Evolutionary conservation across 2,797 vertebrate species (phyloP).

Genomic region (Peromyscus attwateri): DNA sequence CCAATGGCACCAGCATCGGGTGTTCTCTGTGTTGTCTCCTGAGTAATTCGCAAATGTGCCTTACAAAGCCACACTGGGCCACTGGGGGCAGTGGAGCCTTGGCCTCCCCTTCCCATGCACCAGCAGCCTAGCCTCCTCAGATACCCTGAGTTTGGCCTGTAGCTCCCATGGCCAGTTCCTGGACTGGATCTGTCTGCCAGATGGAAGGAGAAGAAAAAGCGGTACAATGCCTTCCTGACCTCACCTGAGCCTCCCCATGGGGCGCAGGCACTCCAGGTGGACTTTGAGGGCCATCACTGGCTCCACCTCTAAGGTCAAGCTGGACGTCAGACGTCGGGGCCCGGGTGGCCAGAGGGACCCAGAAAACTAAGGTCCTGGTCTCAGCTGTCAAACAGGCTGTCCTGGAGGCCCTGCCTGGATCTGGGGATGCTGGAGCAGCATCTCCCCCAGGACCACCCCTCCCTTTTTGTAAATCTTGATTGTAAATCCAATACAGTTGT

Average conservation of each 20-base stretch:
- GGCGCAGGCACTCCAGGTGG: background rate
- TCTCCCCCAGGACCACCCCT: background rate
- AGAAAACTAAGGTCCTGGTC: conserved; percentile 3
- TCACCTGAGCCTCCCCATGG: background rate
- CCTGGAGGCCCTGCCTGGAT: background rate
- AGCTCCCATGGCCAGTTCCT: background rate
- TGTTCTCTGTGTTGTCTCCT: conserved; percentile 22
- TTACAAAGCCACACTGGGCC: conserved; percentile 61
- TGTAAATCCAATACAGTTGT: conserved; percentile 89
- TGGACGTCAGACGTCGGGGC: conserved; percentile 74
- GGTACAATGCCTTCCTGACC: conserved; percentile 78
- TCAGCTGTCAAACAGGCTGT: conserved; percentile 73
- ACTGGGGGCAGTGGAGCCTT: background rate
- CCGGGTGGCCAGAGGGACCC: conserved; percentile 52
- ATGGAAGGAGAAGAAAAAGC: conserved; percentile 16
- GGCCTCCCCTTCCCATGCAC: conserved; percentile 26
- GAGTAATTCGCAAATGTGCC: conserved; percentile 77
- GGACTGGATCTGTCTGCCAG: conserved; percentile 7
- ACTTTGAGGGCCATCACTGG: background rate
- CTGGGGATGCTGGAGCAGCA: background rate
- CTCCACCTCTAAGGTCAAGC: conserved; percentile 73
- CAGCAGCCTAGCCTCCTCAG: conserved; percentile 69
- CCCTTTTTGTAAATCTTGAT: conserved; percentile 89
- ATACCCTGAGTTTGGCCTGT: conserved; percentile 41
- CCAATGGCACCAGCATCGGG: conserved; percentile 57